Evolutionary conservation across 37 sponge, comb jelly and placozoan genomes (phyloP).

Genomic region (Crambe crambe): DNA sequence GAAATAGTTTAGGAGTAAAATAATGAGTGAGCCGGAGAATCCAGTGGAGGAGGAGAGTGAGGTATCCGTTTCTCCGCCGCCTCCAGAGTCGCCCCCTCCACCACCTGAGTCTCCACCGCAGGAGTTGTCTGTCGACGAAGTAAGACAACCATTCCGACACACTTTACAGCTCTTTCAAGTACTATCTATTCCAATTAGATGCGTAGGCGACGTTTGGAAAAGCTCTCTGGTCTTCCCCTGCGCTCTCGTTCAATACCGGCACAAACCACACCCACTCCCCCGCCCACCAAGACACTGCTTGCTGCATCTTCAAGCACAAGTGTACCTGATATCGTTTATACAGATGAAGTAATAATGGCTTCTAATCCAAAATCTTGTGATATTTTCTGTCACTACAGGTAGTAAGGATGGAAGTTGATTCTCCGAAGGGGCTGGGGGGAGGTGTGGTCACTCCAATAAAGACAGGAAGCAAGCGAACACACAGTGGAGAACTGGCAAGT

Average conservation of each 20-base stretch:
- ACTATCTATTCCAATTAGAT: not conserved
- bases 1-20: too few relatives aligned
- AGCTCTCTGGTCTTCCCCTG: not conserved
- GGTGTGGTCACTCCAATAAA: not conserved
- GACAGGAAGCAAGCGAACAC: conserved; percentile 14
- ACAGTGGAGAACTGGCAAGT: conserved; percentile 11
- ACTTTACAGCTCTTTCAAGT: not conserved
- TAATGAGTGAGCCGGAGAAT: not conserved
- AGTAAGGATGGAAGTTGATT: not conserved
- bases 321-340: not conserved
- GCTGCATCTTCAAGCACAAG: not conserved
- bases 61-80: not conserved
- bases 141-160: not conserved
- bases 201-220: not conserved
- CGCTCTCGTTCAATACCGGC: not conserved
- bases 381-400: not conserved
- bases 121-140: not conserved
- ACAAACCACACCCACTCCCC: not conserved
- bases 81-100: not conserved
- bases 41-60: not conserved
- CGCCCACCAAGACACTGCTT: not conserved
- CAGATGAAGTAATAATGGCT: not conserved
- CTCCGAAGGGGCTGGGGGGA: not conserved
- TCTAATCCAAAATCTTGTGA: too few relatives aligned
- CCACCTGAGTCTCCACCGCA: not conserved